These are phyloP conservation scores for Dryobates pubescens DNA, from an alignment of 2,797 vertebrate species.

Conservation along the genomic window DNA sequence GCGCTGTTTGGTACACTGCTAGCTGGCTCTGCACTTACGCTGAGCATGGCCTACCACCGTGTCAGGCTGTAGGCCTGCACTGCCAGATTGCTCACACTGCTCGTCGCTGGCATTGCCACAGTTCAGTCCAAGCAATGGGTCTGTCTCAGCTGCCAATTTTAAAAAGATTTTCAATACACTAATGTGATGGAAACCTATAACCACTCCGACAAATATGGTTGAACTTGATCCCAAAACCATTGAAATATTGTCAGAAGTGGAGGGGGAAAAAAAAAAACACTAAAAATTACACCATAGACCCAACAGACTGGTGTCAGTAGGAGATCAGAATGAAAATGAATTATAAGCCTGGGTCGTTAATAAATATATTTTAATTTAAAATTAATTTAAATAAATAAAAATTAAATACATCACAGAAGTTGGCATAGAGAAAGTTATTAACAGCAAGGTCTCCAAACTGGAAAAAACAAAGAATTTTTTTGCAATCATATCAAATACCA, in stretches of 20 bases:
- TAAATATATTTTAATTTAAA: background rate
- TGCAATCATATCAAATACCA: background rate
- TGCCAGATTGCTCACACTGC: too few relatives aligned
- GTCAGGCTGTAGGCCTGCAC: too few relatives aligned
- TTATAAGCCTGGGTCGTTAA: accelerated
- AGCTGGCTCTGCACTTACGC: too few relatives aligned
- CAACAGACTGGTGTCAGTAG: background rate
- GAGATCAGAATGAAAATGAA: background rate
- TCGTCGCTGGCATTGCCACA: too few relatives aligned
- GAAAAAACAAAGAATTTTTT: background rate
- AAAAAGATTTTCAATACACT: background rate
- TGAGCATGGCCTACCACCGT: too few relatives aligned
- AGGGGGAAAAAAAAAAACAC: background rate
- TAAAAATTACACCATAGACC: background rate
- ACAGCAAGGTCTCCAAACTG: background rate
- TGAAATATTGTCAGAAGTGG: background rate
- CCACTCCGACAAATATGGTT: background rate
- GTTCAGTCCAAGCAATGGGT: background rate
- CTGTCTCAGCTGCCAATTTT: background rate
- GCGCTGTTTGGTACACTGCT: too few relatives aligned
- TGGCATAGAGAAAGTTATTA: background rate
- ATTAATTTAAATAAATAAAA: background rate
- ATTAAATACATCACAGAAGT: background rate
- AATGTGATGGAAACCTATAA: background rate
- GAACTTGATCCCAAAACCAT: background rate